Percentiles rank a stretch among this genome's conserved stretches.
These are phyloP conservation scores for Steinernema carpocapsae DNA, from an alignment of 2,888 invertebrate genomes.

Conservation along the genomic window DNA sequence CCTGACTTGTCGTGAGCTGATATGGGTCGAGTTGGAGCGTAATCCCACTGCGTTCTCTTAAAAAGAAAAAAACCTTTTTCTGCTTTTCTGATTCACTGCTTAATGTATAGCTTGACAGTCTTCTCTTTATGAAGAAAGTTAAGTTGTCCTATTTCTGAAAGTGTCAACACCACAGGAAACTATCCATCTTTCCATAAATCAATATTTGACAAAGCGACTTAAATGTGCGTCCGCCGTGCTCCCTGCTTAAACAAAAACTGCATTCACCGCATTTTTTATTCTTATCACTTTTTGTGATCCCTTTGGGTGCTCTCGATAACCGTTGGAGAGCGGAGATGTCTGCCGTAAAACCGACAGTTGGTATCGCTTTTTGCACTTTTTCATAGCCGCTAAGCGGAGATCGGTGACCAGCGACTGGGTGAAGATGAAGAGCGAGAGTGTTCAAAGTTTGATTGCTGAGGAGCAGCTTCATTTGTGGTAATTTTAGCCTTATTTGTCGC, in stretches of 20 bases:
- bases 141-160: no score
- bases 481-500: neutral
- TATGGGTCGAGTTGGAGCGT: no score
- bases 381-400: neutral
- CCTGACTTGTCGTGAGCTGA: no score
- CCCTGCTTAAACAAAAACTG: neutral
- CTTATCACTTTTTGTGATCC: conserved; percentile 29
- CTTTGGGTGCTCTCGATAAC: neutral
- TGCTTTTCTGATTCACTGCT: no score
- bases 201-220: no score
- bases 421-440: conserved; percentile 26
- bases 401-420: neutral
- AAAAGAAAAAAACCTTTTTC: no score
- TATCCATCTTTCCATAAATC: no score
- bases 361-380: neutral
- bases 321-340: neutral
- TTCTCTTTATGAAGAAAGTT: no score
- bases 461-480: conserved; percentile 22
- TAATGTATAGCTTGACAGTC: no score
- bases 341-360: neutral
- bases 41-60: no score
- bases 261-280: neutral
- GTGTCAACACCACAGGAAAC: no score
- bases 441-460: conserved; percentile 2
- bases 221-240: no score